Evolutionary conservation across 1,140 invertebrate genomes (phyloP), one percentile per base, ranked within the genome.

Genomic region (Drosophila santomea): DNA sequence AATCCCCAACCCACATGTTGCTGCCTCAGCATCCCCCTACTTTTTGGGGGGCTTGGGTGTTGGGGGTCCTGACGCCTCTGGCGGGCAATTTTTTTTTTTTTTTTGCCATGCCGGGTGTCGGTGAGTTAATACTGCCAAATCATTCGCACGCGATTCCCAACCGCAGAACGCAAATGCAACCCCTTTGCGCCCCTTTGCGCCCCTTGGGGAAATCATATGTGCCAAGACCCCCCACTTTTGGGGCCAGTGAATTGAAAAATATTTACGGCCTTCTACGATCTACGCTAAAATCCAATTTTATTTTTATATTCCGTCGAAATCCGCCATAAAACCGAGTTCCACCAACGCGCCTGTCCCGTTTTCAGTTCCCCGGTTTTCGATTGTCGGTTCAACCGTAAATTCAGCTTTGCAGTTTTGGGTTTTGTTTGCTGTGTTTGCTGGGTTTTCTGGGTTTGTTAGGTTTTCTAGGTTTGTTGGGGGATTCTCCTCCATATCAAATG

Each of bases 281-380:
- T 79, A 79, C 76, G 83, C 83, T 80, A 88, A 88, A 88, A 88
- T 88, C 84, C 83, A 88, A 88, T 88, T 88, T 88, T 84, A 88
- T 89, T 88, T 88, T 89, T 86, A 88, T 88, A 88, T 79, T 60
- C 54, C 58, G 74, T 67, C 55, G 78, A 86, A 86, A 88, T 88
- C 69, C 78, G 83, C 82, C 66, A 88, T 86, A 86, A 86, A 86
- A 82, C 75, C 64, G 51, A 51, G 74, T 47, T 58, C 55, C 63
- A 41, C 50, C 44, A 15, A 14, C 48, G 23, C 45, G 39, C 11
- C 4, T 6, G 15, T 20, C 61, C 23, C 14, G 23, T n/a, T 48
- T 28, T 28, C 54, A 32, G 20, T 45, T 28, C 28, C 71, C 78
- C 43, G 12, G 45, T 66, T 66, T 66, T 55, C 62, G 51, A 64